phyloP scores from a whole-genome alignment of 2,113 vertebrate species.

The Astur gentilis region DNA sequence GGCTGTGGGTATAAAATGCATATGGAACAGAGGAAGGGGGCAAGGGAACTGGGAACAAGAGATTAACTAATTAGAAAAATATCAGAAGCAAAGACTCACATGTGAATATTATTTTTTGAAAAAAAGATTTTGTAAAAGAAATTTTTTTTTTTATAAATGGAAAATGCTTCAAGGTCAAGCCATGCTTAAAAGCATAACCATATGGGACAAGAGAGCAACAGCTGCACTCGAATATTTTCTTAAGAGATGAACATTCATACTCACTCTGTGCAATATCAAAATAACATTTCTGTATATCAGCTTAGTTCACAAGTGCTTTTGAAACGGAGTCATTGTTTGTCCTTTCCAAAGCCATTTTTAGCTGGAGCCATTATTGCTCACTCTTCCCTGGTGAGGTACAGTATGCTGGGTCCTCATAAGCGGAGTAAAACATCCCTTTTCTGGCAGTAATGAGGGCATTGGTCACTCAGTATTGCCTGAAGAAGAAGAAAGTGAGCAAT shows the following conservation, averaged over 20 bases:
- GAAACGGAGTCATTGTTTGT: neutral
- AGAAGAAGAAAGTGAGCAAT: neutral
- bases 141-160: slow-evolving; percentile 39
- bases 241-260: slow-evolving; percentile 22
- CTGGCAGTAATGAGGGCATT: neutral
- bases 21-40: neutral
- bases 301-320: neutral
- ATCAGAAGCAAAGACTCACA: slow-evolving; percentile 44
- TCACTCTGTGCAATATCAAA: slow-evolving; percentile 1
- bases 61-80: slow-evolving; percentile 60
- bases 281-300: neutral
- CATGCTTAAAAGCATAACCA: slow-evolving; percentile 61
- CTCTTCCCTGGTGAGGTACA: neutral
- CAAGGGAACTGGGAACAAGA: slow-evolving; percentile 13
- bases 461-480: neutral
- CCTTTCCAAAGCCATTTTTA: neutral
- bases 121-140: slow-evolving; percentile 45
- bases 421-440: neutral
- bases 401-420: neutral
- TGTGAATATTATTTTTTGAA: slow-evolving; percentile 58
- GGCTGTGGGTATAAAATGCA: neutral
- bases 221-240: slow-evolving; percentile 66
- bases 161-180: slow-evolving; percentile 64
- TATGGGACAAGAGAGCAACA: slow-evolving; percentile 61
- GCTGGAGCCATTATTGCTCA: neutral